Percentiles rank a stretch among this genome's conserved stretches.
phyloP scores from a whole-genome alignment of 2,797 vertebrate genomes.

The Taeniopygia guttata region DNA sequence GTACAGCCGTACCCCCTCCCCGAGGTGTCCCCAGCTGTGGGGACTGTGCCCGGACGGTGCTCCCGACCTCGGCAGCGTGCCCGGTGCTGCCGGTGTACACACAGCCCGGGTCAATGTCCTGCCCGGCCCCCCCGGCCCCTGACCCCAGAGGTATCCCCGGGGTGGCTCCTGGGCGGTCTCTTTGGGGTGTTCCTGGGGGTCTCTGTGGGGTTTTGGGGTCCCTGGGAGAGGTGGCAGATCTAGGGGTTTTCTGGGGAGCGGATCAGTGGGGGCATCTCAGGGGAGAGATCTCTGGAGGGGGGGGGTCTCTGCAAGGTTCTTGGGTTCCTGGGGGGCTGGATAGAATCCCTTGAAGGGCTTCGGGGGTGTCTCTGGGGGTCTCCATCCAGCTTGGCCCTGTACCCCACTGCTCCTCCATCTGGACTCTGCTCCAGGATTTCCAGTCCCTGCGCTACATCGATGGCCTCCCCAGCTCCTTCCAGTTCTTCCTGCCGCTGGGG shows the following conservation, averaged over 20 bases:
- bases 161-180: not conserved
- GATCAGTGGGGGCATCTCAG: too few species aligned
- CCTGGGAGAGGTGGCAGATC: not conserved
- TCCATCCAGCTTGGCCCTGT: accelerated
- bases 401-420: accelerated
- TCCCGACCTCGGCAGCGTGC: not conserved
- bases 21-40: not conserved
- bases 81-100: not conserved
- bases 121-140: not conserved
- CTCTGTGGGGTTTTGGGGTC: not conserved
- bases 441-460: slow-evolving; percentile 80
- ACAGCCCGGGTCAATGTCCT: not conserved
- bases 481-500: slow-evolving; percentile 86
- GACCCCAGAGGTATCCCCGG: not conserved
- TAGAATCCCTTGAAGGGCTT: not conserved
- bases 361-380: accelerated
- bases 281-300: too few species aligned
- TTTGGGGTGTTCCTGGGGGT: not conserved
- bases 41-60: not conserved
- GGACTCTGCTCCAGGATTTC: slow-evolving; percentile 76
- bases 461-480: slow-evolving; percentile 82
- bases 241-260: not conserved
- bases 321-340: not conserved
- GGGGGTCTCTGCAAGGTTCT: not conserved
- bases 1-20: slow-evolving; percentile 15